Percentiles rank a stretch among this genome's conserved stretches.
These are phyloP conservation scores for Agriopis marginaria DNA, from an alignment of 2,888 invertebrate species.

Conservation along the genomic window DNA sequence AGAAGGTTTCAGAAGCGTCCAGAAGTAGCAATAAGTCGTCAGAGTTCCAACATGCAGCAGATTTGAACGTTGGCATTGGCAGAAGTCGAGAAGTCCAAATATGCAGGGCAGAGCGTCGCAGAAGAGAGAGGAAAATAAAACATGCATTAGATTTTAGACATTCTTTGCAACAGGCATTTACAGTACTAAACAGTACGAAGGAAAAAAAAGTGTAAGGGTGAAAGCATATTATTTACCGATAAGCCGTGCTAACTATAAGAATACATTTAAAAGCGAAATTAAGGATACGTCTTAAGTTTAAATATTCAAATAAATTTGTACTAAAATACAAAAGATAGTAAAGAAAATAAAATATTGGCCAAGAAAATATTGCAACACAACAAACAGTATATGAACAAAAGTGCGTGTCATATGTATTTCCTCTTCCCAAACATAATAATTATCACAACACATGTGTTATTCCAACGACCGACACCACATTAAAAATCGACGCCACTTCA, in stretches of 20 bases:
- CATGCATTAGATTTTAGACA: slow-evolving; percentile 71
- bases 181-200: neutral
- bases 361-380: slow-evolving; percentile 7
- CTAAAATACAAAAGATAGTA: neutral
- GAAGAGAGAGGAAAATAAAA: slow-evolving; percentile 66
- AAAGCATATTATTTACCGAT: slow-evolving; percentile 14
- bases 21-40: slow-evolving; percentile 13
- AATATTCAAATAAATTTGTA: neutral
- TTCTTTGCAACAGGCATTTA: slow-evolving; percentile 24
- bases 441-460: slow-evolving; percentile 19
- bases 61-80: slow-evolving; percentile 37
- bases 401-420: slow-evolving; percentile 16
- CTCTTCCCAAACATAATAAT: slow-evolving; percentile 6
- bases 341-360: neutral
- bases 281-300: neutral
- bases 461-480: slow-evolving; percentile 39
- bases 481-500: slow-evolving; percentile 26
- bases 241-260: slow-evolving; percentile 1
- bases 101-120: slow-evolving; percentile 52
- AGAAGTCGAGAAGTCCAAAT: slow-evolving; percentile 52
- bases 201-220: slow-evolving; percentile 7
- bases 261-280: neutral
- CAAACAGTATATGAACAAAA: slow-evolving; percentile 14
- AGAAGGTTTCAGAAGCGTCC: slow-evolving; percentile 42
- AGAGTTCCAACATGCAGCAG: slow-evolving; percentile 47